These are phyloP conservation scores for Xestoiulus laeticollis DNA, from an alignment of 2,888 invertebrate genomes.

Conservation along the genomic window DNA sequence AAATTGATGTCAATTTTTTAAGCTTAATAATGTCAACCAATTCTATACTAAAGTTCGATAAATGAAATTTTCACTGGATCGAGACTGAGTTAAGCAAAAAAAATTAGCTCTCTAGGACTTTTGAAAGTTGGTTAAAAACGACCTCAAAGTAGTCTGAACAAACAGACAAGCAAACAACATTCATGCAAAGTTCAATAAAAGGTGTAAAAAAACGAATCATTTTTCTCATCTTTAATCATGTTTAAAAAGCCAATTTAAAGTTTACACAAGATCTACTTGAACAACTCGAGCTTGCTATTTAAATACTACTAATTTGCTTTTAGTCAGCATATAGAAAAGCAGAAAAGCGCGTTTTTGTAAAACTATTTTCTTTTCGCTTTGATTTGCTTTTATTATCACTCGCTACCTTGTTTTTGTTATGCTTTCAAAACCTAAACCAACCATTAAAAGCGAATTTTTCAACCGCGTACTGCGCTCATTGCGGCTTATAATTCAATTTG, in stretches of 20 bases:
- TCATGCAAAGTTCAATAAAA: too few relatives aligned
- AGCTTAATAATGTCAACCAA: too few relatives aligned
- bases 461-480: background rate
- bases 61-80: too few relatives aligned
- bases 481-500: constrained; percentile 30
- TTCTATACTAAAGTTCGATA: too few relatives aligned
- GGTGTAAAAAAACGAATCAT: background rate
- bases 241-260: background rate
- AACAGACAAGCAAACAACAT: too few relatives aligned
- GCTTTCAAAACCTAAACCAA: background rate
- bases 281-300: background rate
- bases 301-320: background rate
- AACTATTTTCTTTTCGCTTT: background rate
- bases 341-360: background rate
- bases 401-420: background rate
- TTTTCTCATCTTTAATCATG: background rate
- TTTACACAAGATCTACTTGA: background rate
- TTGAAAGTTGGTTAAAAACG: too few relatives aligned
- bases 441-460: background rate
- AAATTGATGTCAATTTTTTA: too few relatives aligned
- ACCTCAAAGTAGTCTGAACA: too few relatives aligned
- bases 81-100: too few relatives aligned
- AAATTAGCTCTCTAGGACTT: too few relatives aligned
- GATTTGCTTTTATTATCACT: background rate
- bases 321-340: too few relatives aligned